Conservation (phyloP, 2,113 vertebrate species). For the Chaetodon auriga region DNA sequence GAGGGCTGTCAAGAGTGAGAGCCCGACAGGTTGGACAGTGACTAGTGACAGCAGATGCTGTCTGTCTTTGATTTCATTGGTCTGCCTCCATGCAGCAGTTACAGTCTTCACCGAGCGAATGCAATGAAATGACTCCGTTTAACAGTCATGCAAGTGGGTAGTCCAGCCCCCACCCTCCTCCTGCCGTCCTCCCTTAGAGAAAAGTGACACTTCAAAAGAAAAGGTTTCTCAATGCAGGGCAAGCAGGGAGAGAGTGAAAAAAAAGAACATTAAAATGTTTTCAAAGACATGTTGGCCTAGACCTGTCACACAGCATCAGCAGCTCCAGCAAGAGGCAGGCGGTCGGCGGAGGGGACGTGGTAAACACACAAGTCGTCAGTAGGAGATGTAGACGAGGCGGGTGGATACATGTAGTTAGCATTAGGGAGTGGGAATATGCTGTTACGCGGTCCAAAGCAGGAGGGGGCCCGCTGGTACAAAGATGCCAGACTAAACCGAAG, state of each 20-base stretch:
- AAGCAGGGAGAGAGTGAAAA: conserved; percentile 9
- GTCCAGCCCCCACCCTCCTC: conserved; percentile 22
- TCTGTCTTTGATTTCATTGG: conserved; percentile 34
- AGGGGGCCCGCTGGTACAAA: background rate
- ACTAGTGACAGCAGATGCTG: conserved; percentile 44
- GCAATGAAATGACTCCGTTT: conserved; percentile 47
- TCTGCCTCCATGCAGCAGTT: conserved; percentile 10
- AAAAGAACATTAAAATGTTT: conserved; percentile 59
- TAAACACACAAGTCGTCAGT: conserved; percentile 36
- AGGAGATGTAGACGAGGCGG: conserved; percentile 16
- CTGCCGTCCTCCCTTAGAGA: conserved; percentile 22
- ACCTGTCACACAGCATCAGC: conserved; percentile 70
- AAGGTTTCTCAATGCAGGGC: conserved; percentile 32
- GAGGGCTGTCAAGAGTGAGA: conserved; percentile 59
- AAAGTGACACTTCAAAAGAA: conserved; percentile 74
- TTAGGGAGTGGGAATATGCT: conserved; percentile 26
- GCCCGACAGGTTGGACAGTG: conserved; percentile 38
- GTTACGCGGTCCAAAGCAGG: conserved; percentile 10
- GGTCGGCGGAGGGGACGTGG: conserved; percentile 19
- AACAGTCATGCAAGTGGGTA: conserved; percentile 22
- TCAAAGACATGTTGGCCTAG: conserved; percentile 62
- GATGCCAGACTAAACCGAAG: background rate
- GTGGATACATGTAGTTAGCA: conserved; percentile 25
- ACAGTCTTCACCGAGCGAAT: conserved; percentile 5
- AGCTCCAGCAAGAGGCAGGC: conserved; percentile 31